Percentiles rank a stretch among this genome's conserved stretches.
Conservation (phyloP, 2,113 vertebrate species). For the Silurus meridionalis region DNA sequence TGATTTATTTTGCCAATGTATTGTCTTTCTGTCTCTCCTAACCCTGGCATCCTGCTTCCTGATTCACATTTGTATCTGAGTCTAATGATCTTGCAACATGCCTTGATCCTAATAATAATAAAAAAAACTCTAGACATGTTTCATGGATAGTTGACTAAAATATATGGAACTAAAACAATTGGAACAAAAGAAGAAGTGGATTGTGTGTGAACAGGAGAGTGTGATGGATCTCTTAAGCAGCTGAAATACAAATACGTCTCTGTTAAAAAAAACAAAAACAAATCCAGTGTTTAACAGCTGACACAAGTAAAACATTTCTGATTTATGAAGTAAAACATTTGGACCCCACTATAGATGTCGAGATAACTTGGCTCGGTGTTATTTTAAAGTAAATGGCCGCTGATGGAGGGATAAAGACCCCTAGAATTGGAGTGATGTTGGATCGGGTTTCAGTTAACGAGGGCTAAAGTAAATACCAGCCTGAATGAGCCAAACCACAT, state of each 20-base stretch:
- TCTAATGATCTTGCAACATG: neutral
- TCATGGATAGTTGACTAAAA: neutral
- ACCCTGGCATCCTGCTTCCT: neutral
- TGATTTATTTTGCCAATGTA: neutral
- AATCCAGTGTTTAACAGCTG: conserved; percentile 1
- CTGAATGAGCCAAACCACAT: conserved; percentile 26
- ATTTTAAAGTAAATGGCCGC: conserved; percentile 34
- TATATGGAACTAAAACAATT: neutral
- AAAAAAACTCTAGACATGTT: neutral
- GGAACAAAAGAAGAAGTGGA: neutral
- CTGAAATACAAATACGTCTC: neutral
- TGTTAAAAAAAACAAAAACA: neutral
- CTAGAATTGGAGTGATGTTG: conserved; percentile 21
- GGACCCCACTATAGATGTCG: conserved; percentile 9
- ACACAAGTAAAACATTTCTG: conserved; percentile 8
- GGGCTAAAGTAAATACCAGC: conserved; percentile 47
- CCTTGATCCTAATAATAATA: neutral
- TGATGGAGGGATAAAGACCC: conserved; percentile 41
- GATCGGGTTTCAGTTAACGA: conserved; percentile 53
- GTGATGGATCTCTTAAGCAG: too few relatives aligned
- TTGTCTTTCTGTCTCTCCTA: neutral
- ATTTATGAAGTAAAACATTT: neutral
- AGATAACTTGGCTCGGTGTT: conserved; percentile 42
- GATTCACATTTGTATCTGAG: neutral
- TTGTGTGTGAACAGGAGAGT: neutral